Evolutionary conservation across 2,888 invertebrate species (phyloP), one percentile per base, ranked within the genome.

Genomic region (Aphodius granarius): DNA sequence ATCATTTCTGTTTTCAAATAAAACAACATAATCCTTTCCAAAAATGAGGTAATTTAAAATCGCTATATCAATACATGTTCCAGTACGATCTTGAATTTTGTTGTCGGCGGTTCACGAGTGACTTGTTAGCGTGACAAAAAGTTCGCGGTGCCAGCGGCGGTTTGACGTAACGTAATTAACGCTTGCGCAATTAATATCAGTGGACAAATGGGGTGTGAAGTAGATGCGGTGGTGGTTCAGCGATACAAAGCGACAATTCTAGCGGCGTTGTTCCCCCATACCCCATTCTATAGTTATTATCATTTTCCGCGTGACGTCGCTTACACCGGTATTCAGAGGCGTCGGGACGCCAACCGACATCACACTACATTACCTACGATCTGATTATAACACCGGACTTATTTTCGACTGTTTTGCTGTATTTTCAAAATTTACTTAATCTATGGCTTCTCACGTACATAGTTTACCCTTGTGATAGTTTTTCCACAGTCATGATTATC

Each of bases 271-370:
- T 74, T 73, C 63, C 63, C 63, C 21, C 64, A n/a, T n/a, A n/a
- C 20, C 72, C 43, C 43, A 13, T 43, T 63, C 66, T 21, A 70
- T 74, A 76, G 74, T 76, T 72, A 74, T 74, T 78, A 78, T 76
- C 78, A 76, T 77, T 77, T 76, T 77, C 76, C 77, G 72, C 73
- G 75, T 75, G 77, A 78, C 72, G 21, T 75, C 73, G 64, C 77
- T 66, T 66, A 43, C 43, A 43, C 43, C 72, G 66, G 63, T 62
- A 76, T 77, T 76, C 19, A 75, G 71, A 66, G 20, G 68, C 63
- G 43, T 43, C 43, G 19, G 43, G 76, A 64, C 21, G 68, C 43
- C 63, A 68, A 22, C 70, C 22, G 21, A 70, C 74, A 70, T 21
- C 22, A 74, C 73, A 74, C 63, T 68, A 70, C 70, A 74, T 74